Conservation (phyloP, 1,140 invertebrate species). For the Antheraea pernyi region DNA sequence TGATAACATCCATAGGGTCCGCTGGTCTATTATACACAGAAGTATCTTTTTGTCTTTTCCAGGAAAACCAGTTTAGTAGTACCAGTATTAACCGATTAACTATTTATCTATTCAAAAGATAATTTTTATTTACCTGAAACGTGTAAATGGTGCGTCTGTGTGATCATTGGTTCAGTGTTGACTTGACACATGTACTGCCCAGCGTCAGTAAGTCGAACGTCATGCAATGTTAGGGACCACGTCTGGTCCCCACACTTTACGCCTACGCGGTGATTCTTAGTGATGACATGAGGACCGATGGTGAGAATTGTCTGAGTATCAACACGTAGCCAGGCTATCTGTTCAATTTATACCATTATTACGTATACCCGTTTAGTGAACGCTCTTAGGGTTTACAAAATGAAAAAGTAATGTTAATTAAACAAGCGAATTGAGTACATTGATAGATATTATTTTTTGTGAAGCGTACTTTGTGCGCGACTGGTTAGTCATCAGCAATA, state of each 20-base stretch:
- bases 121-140: conserved; percentile 85
- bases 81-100: too few species aligned
- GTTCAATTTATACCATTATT: neutral
- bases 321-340: conserved; percentile 93
- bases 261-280: conserved; percentile 90
- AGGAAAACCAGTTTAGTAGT: too few species aligned
- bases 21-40: too few species aligned
- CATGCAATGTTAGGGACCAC: conserved; percentile 89
- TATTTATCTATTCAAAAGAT: neutral
- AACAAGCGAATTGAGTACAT: too few species aligned
- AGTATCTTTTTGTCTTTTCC: too few species aligned
- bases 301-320: conserved; percentile 93
- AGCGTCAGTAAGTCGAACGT: conserved; percentile 86
- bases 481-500: too few species aligned
- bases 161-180: conserved; percentile 94
- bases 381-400: too few species aligned
- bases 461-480: too few species aligned
- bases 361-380: neutral
- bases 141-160: conserved; percentile 90
- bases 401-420: too few species aligned
- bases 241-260: conserved; percentile 87
- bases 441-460: too few species aligned
- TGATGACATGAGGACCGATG: conserved; percentile 91
- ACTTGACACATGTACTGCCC: conserved; percentile 93
- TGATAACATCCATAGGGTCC: too few species aligned